Evolutionary conservation across 2,113 vertebrate species (phyloP).

Genomic region (Pseudorectes ferrugineus): DNA sequence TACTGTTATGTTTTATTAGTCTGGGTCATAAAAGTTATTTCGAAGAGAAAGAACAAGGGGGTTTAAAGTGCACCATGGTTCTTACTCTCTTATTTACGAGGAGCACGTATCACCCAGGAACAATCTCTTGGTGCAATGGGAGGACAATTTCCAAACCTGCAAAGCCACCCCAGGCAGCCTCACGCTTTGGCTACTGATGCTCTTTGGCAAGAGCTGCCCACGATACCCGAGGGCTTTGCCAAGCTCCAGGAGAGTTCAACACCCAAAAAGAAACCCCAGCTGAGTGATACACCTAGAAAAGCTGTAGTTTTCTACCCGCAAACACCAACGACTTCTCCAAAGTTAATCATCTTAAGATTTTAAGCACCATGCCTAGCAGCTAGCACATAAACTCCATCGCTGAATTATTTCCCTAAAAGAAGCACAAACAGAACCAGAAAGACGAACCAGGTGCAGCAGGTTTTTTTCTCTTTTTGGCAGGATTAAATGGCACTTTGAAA

Average conservation of each 20-base stretch:
- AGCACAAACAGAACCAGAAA: background rate
- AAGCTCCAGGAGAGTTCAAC: background rate
- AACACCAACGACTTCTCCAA: background rate
- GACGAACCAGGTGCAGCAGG: background rate
- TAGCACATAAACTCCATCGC: background rate
- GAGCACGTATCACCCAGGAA: background rate
- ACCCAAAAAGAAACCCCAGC: background rate
- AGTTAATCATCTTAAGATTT: background rate
- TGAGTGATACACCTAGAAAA: rapidly evolving
- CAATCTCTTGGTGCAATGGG: rapidly evolving
- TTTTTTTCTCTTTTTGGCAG: background rate
- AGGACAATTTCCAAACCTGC: background rate
- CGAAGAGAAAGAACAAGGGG: background rate
- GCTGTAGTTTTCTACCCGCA: background rate
- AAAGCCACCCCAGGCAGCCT: background rate
- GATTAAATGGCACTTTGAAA: background rate
- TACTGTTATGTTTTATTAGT: background rate
- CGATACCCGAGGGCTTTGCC: background rate
- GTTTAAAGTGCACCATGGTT: background rate
- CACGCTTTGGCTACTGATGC: background rate
- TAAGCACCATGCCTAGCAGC: background rate
- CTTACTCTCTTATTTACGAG: background rate
- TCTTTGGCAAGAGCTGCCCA: background rate
- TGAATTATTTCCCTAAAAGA: background rate
- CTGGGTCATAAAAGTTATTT: background rate